Evolutionary conservation across 2,888 invertebrate genomes (phyloP).

Genomic region (Ptychoptera contaminata): DNA sequence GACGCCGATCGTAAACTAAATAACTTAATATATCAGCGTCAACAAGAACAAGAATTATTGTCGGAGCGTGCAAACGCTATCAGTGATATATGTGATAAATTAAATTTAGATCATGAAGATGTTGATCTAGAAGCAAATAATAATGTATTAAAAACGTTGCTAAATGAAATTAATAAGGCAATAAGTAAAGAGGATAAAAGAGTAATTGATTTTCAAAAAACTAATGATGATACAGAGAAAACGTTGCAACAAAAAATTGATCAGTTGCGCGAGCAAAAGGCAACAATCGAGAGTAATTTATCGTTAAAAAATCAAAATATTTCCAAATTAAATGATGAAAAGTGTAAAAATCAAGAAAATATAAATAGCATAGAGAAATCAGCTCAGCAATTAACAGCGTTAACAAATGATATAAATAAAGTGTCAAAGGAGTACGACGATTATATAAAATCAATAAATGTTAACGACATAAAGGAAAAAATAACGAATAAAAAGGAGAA

Average conservation of each 20-base stretch:
- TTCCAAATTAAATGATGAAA: constrained; percentile 36
- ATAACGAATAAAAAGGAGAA: constrained; percentile 41
- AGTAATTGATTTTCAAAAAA: constrained; percentile 16
- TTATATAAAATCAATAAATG: constrained; percentile 35
- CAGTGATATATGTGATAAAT: constrained; percentile 16
- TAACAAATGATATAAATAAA: constrained; percentile 32
- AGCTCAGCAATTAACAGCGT: constrained; percentile 30
- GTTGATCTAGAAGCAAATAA: constrained; percentile 14
- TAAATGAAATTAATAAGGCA: constrained; percentile 18
- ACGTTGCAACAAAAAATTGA: constrained; percentile 40
- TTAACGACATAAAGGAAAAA: constrained; percentile 38
- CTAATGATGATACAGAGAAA: constrained; percentile 23
- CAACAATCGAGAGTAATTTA: constrained; percentile 50
- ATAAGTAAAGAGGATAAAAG: constrained; percentile 19
- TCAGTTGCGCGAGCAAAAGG: constrained; percentile 34
- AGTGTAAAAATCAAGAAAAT: constrained; percentile 37
- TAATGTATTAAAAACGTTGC: constrained; percentile 21
- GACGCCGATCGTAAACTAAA: constrained; percentile 23
- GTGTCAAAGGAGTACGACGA: constrained; percentile 27
- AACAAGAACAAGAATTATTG: constrained; percentile 23
- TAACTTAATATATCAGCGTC: constrained; percentile 18
- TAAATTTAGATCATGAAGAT: constrained; percentile 14
- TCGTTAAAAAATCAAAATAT: constrained; percentile 38
- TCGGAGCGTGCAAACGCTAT: constrained; percentile 18
- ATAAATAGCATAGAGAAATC: constrained; percentile 45